phyloP scores from a whole-genome alignment of 2,797 vertebrate species.

The Neomorphus geoffroyi region DNA sequence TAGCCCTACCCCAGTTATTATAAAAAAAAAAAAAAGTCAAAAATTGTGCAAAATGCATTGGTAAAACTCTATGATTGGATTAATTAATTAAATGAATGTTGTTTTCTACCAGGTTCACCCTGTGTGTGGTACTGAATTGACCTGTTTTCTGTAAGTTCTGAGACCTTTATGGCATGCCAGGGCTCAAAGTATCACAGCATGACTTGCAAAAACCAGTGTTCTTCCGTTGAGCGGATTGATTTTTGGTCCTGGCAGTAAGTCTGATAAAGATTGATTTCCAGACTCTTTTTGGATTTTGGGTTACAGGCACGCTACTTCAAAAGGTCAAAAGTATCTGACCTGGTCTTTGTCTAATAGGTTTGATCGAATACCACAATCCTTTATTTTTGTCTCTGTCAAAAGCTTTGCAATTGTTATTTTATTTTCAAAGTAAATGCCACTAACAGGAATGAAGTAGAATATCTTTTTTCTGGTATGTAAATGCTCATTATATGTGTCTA shows the following conservation, averaged over 20 bases:
- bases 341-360: neutral
- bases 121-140: neutral
- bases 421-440: neutral
- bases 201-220: neutral
- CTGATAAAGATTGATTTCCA: slow-evolving; percentile 8
- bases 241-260: neutral
- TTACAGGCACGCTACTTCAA: neutral
- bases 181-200: neutral
- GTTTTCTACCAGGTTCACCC: neutral
- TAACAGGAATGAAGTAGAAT: neutral
- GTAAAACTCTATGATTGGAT: neutral
- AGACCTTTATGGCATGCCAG: neutral
- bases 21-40: neutral
- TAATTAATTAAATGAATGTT: neutral
- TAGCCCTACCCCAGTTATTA: neutral
- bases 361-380: neutral
- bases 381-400: neutral
- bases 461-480: neutral
- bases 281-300: neutral
- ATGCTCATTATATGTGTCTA: neutral
- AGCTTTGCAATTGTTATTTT: neutral
- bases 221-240: neutral
- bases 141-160: neutral
- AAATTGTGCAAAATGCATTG: neutral
- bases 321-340: neutral